Base-by-base conservation (phyloP, 2,113 vertebrate species). In the Hirundichthys speculiger region DNA sequence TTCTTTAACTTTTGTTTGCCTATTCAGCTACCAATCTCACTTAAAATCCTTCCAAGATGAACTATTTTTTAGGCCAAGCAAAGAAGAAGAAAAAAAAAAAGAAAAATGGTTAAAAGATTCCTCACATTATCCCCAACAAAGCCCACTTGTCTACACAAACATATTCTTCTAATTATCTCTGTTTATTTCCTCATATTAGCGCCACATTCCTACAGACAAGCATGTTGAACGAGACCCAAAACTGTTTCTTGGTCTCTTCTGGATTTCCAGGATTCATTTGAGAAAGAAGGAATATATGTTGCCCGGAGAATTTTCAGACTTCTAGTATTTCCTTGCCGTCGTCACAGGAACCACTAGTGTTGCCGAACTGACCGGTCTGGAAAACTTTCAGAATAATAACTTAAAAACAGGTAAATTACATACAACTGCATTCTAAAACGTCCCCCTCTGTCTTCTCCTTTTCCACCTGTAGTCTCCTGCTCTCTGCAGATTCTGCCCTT, bases 121-220 rank as follows among this genome's bases (percentile, higher is more conserved):
- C 52, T 67, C 16, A 40, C 13, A 15, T 42, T 27, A 19, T 51
- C 16, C 14, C 18, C 46, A 8, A 24, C 30, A 34, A 10, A 5
- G 30, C 30, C 4, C n/a, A n/a, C n/a, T n/a, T 34, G 30, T 34
- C 30, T 10, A 49, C 21, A 59, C 25, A 66, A 15, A 4, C 14
- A 13, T 52, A 15, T 27, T 9, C 41, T 7, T 27, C 48, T 52
- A 22, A 51, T 65, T 20, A 64, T 18, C 24, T 30, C 20, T 8
- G 20, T 13, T 39, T 9, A 8, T 24, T 42, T 52, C 49, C 54
- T 64, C 56, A 67, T 18, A 59, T 48, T 75, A 43, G 30, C 15
- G 64, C 65, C 48, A 43, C 58, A 64, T 62, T 65, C 56, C 47
- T 24, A n/a, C n/a, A 38, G n/a, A 62, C 41, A 7, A 51, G 57